Base-by-base conservation (phyloP, 2,113 vertebrate genomes). In the Thunnus thynnus region DNA sequence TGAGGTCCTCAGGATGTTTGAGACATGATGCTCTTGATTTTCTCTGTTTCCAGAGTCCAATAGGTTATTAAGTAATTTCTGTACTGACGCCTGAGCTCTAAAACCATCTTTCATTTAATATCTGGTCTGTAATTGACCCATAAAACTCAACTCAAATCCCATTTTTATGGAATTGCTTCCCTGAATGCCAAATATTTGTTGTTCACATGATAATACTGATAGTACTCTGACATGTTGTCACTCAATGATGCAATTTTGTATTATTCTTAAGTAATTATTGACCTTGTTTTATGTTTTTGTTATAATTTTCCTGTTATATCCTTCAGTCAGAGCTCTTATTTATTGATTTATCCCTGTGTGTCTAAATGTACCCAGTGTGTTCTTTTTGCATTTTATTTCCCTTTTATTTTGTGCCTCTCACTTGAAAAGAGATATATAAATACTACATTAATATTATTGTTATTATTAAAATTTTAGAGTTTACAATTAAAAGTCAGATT, bases 1-100 rank as follows among this genome's bases (percentile, higher is more conserved):
- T 75, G 54, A 64, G 75, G 58, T 79, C 55, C n/a, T 60, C 52
- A 14, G 61, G 78, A 68, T 72, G 67, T 52, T 88, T 72, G 22
- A n/a, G 17, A 56, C 54, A 17, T 56, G 58, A 56, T 80, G 64
- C 32, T 58, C 9, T 52, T 46, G 62, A 72, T 72, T 71, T 61
- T 75, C 22, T 62, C 20, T 1, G 14, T 60, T 27, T 72, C 48
- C 36, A 51, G 58, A 51, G 25, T 60, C 47, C 10, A 46, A 5
- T 13, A 47, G 5, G 13, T 55, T 36, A 5, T 54, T 30, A 54
- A 41, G 6, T 41, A 41, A 41, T 12, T 44, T 14, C 36, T 50
- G 46, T 7, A 18, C 63, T 44, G 48, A 27, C 22, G 51, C 36
- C 36, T 13, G 44, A 58, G 16, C 25, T 44, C 18, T 61, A 25